A percentile compares a stretch with the other conserved stretches of the same genome.
Conservation (phyloP, 2,113 vertebrate species). For the Nansenia antarctica region DNA sequence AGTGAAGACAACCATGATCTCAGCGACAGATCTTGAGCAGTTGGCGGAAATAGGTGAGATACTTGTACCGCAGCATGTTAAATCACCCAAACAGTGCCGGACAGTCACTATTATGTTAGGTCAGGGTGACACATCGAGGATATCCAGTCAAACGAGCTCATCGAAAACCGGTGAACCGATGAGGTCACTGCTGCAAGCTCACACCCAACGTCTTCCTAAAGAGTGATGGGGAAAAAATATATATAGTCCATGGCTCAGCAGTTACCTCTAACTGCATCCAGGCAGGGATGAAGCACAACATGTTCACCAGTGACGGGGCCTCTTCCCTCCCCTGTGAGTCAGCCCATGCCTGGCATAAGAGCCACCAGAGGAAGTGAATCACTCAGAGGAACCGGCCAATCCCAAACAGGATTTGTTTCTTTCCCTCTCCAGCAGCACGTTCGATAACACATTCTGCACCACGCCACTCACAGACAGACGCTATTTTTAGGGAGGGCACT, state of each 20-base stretch:
- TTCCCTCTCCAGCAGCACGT: conserved; percentile 17
- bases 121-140: no score
- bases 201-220: no score
- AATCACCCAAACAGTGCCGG: not conserved
- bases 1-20: conserved; percentile 49
- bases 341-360: conserved; percentile 52
- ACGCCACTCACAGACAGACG: not conserved
- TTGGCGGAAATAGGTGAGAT: conserved; percentile 78
- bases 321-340: conserved; percentile 10
- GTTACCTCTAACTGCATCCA: not conserved
- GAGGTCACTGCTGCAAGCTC: no score
- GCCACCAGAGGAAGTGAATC: conserved; percentile 43
- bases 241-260: no score
- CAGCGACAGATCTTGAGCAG: conserved; percentile 69
- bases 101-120: not conserved
- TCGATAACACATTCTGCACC: conserved; percentile 37
- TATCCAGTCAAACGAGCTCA: no score
- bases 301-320: no score
- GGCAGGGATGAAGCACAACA: not conserved
- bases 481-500: conserved; percentile 20
- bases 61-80: not conserved
- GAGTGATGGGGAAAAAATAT: no score
- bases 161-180: no score
- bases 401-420: conserved; percentile 5
- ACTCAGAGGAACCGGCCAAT: conserved; percentile 39